These are phyloP conservation scores for Cirrhinus molitorella DNA, from an alignment of 2,797 vertebrate genomes.

Conservation along the genomic window DNA sequence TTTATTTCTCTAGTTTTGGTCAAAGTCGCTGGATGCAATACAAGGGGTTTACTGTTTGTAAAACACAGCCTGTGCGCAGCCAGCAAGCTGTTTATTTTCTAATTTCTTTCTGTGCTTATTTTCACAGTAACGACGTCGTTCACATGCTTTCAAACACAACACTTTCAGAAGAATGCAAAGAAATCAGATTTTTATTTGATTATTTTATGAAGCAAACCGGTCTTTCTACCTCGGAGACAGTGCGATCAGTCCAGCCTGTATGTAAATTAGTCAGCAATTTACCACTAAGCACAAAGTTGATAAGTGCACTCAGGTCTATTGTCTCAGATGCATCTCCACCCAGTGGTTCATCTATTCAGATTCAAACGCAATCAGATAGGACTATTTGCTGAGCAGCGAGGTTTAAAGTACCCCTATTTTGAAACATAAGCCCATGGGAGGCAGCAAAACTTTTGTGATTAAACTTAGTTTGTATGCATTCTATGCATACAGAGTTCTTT, in stretches of 20 bases:
- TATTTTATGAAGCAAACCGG: neutral
- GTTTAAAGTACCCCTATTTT: neutral
- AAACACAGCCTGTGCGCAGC: neutral
- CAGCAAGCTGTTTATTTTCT: neutral
- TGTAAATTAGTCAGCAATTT: constrained; percentile 67
- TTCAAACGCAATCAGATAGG: constrained; percentile 46
- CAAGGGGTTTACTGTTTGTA: too few relatives aligned
- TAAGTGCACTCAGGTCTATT: constrained; percentile 57
- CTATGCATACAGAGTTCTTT: neutral
- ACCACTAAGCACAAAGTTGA: constrained; percentile 62
- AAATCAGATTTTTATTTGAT: neutral
- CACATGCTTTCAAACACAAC: neutral
- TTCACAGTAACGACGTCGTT: neutral
- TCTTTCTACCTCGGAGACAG: neutral
- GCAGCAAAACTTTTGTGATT: neutral
- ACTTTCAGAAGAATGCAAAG: neutral
- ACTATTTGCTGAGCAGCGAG: constrained; percentile 11
- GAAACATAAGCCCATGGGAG: neutral
- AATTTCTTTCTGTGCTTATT: neutral
- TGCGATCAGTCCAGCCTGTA: constrained; percentile 60
- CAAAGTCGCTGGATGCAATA: neutral
- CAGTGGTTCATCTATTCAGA: constrained; percentile 54
- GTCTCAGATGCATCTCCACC: constrained; percentile 54
- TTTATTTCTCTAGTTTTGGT: neutral
- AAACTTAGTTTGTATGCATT: neutral